These are phyloP conservation scores for Ceratosolen fusciceps DNA, from an alignment of 1,140 invertebrate genomes.

Conservation along the genomic window DNA sequence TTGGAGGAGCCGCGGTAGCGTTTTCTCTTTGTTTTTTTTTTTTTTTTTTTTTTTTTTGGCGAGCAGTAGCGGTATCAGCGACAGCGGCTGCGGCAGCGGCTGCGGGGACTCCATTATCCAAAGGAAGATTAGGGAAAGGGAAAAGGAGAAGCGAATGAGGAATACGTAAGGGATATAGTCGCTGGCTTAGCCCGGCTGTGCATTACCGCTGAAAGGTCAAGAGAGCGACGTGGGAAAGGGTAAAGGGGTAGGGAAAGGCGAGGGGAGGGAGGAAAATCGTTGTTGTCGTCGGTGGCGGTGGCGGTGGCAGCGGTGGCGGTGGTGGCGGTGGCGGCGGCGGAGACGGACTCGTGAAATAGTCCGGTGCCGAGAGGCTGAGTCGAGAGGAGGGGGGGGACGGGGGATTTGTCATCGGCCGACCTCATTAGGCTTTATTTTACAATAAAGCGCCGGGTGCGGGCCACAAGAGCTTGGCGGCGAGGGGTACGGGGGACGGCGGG, in stretches of 20 bases:
- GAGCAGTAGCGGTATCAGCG: too few relatives aligned
- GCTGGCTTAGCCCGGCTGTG: background rate
- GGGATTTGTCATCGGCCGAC: constrained; percentile 43
- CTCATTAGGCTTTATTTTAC: constrained; percentile 37
- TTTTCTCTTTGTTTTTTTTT: too few relatives aligned
- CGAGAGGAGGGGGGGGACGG: constrained; percentile 2
- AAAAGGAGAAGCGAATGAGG: background rate
- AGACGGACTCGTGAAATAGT: constrained; percentile 22
- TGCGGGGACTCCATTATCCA: background rate
- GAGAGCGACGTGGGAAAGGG: too few relatives aligned
- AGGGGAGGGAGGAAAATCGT: constrained; percentile 1
- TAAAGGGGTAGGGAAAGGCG: too few relatives aligned
- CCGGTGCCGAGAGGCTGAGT: background rate
- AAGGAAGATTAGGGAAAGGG: background rate
- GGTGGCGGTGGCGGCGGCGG: background rate
- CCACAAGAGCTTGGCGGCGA: too few relatives aligned
- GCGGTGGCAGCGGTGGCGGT: background rate
- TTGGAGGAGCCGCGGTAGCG: background rate
- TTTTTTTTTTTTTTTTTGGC: too few relatives aligned
- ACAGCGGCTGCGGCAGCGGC: too few relatives aligned
- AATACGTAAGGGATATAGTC: background rate
- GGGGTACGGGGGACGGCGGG: too few relatives aligned
- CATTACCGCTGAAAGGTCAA: constrained; percentile 17
- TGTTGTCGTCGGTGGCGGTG: background rate
- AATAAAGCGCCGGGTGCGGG: constrained; percentile 23